Percentiles rank a stretch among this genome's conserved stretches.
Evolutionary conservation across 2,797 vertebrate species (phyloP).

Genomic region (Microctenopoma lineatum): DNA sequence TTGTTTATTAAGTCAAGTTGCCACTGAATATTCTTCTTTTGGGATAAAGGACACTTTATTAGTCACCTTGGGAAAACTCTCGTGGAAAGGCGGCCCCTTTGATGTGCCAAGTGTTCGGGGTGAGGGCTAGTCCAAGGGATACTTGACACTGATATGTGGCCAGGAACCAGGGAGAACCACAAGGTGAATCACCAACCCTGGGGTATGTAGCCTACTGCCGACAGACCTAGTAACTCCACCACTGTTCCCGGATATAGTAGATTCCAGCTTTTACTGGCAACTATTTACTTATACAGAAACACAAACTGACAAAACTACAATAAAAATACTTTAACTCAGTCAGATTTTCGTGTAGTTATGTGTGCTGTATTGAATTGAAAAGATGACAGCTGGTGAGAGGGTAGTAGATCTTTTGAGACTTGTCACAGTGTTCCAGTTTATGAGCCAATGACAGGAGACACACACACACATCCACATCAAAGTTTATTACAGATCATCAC

Average conservation of each 20-base stretch:
- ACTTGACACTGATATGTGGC: too few relatives aligned
- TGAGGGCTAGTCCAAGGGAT: too few relatives aligned
- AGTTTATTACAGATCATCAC: conserved; percentile 87
- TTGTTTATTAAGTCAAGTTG: conserved; percentile 25
- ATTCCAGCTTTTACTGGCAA: conserved; percentile 29
- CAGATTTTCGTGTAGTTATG: conserved; percentile 29
- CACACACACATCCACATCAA: conserved; percentile 83
- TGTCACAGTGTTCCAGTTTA: conserved; percentile 78
- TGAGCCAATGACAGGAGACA: conserved; percentile 78
- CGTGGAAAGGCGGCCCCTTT: too few relatives aligned
- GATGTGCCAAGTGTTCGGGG: too few relatives aligned
- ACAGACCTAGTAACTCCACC: too few relatives aligned
- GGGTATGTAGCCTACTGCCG: too few relatives aligned
- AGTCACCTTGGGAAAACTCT: too few relatives aligned
- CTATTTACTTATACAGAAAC: conserved; percentile 17
- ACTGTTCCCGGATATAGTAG: conserved; percentile 18
- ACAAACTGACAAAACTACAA: conserved; percentile 13
- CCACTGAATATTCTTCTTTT: too few relatives aligned
- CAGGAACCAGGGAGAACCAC: too few relatives aligned
- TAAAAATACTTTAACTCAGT: conserved; percentile 30
- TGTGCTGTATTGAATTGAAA: conserved; percentile 50
- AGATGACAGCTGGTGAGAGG: conserved; percentile 71
- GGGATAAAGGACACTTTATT: too few relatives aligned
- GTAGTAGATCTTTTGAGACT: conserved; percentile 77
- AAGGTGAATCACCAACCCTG: too few relatives aligned